A percentile compares a stretch with the other conserved stretches of the same genome.
Evolutionary conservation across 2,888 invertebrate genomes (phyloP).

Genomic region (Drosophila macrospina): DNA sequence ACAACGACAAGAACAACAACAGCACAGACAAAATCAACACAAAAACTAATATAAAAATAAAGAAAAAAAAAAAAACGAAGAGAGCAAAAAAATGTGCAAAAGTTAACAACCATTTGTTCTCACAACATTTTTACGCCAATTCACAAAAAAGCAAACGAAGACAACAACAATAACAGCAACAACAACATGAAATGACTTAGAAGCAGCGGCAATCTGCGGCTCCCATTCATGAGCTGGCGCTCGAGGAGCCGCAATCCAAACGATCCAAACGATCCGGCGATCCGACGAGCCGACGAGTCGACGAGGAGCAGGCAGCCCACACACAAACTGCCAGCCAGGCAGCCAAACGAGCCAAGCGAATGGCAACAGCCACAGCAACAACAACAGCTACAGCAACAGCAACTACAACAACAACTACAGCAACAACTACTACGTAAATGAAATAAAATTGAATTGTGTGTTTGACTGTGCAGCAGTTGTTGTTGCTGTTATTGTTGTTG

Average conservation of each 20-base stretch:
- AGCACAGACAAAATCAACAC: constrained; percentile 43
- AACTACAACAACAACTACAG: constrained; percentile 51
- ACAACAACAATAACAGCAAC: constrained; percentile 31
- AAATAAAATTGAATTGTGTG: constrained; percentile 78
- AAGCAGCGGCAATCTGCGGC: constrained; percentile 66
- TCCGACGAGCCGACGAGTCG: constrained; percentile 1
- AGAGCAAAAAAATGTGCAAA: constrained; percentile 69
- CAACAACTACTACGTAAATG: constrained; percentile 66
- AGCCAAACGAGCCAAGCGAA: constrained; percentile 61
- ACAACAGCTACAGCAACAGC: constrained; percentile 30
- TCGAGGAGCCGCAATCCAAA: constrained; percentile 72
- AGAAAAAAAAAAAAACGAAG: constrained; percentile 37
- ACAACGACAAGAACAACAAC: constrained; percentile 40
- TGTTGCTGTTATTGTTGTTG: constrained; percentile 44
- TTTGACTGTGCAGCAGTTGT: constrained; percentile 69
- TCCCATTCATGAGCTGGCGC: constrained; percentile 77
- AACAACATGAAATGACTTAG: constrained; percentile 68
- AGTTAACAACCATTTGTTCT: constrained; percentile 80
- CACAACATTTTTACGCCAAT: constrained; percentile 81
- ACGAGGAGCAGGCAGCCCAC: constrained; percentile 46
- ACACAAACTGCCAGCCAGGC: constrained; percentile 67
- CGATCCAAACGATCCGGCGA: constrained; percentile 50
- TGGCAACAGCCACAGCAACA: constrained; percentile 38
- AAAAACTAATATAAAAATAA: constrained; percentile 49
- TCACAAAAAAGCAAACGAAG: constrained; percentile 64